phyloP scores from a whole-genome alignment of 2,888 invertebrate species.

The Trissolcus japonicus region DNA sequence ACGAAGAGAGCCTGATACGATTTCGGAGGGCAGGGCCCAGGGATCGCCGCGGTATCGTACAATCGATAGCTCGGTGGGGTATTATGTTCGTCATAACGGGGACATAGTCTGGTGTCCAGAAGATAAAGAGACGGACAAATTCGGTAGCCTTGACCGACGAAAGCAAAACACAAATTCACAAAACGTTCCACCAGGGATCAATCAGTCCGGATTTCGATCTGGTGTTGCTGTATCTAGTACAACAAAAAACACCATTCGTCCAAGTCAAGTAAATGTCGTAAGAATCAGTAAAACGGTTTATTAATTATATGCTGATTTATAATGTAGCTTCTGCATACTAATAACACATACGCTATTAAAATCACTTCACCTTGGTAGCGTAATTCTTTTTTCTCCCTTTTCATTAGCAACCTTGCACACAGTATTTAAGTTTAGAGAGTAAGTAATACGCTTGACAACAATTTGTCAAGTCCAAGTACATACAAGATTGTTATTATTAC shows the following conservation, averaged over 20 bases:
- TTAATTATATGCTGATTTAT: not conserved
- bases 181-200: constrained; percentile 28
- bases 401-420: not conserved
- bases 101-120: constrained; percentile 72
- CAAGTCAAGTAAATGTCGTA: constrained; percentile 57
- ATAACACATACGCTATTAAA: not conserved
- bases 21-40: constrained; percentile 26
- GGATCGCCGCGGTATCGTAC: constrained; percentile 34
- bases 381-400: not conserved
- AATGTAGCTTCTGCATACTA: not conserved
- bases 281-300: constrained; percentile 40
- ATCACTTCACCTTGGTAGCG: not conserved
- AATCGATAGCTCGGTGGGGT: constrained; percentile 65
- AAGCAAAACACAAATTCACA: constrained; percentile 73
- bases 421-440: not conserved
- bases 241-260: constrained; percentile 51
- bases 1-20: constrained; percentile 39
- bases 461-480: no score
- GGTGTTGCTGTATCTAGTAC: constrained; percentile 48
- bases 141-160: constrained; percentile 81
- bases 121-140: constrained; percentile 74
- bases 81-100: constrained; percentile 71
- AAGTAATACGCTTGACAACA: not conserved
- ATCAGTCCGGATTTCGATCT: not conserved
- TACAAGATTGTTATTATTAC: no score